Evolutionary conservation across 2,888 invertebrate genomes (phyloP).

Genomic region (Deilephila elpenor): DNA sequence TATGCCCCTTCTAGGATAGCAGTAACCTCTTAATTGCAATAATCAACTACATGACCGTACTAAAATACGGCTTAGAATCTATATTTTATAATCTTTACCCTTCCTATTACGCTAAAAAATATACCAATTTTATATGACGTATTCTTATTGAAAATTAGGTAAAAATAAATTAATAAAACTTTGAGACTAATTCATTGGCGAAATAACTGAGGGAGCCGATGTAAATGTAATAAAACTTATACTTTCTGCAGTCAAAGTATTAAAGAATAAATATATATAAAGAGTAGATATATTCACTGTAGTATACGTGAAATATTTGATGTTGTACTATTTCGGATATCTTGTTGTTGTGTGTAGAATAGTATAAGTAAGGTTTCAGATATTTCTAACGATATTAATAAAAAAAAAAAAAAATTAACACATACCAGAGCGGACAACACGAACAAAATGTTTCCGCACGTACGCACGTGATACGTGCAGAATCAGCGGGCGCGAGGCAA

Average conservation of each 20-base stretch:
- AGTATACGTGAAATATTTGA: too few relatives aligned
- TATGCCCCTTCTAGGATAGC: not conserved
- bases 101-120: not conserved
- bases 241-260: conserved; percentile 16
- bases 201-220: not conserved
- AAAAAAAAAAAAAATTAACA: too few relatives aligned
- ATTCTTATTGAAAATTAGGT: not conserved
- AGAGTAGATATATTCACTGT: not conserved
- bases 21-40: not conserved
- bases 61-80: not conserved
- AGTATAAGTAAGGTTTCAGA: not conserved
- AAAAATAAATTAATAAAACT: not conserved
- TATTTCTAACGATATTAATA: too few relatives aligned
- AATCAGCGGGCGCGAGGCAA: too few relatives aligned
- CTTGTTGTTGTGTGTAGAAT: not conserved
- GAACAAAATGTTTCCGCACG: too few relatives aligned
- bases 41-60: not conserved
- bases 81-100: conserved; percentile 3
- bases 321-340: not conserved
- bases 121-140: not conserved
- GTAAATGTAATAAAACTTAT: not conserved
- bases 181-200: not conserved
- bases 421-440: too few relatives aligned
- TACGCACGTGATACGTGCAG: too few relatives aligned
- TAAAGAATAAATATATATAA: not conserved